Evolutionary conservation across 2,797 vertebrate species (phyloP).

Genomic region (Zenarchopterus dispar): DNA sequence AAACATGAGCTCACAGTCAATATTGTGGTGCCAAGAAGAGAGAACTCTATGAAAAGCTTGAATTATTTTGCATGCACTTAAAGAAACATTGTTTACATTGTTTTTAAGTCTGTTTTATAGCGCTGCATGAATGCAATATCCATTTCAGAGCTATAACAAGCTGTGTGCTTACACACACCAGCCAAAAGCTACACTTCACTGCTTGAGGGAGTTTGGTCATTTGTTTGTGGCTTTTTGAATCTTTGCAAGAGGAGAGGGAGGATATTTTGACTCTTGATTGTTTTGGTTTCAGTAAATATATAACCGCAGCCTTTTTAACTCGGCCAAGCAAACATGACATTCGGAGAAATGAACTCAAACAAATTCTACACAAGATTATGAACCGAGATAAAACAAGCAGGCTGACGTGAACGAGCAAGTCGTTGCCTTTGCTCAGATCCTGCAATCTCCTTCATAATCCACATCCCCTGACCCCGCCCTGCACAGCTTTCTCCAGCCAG

Average conservation of each 20-base stretch:
- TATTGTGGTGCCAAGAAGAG: conserved; percentile 26
- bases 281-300: conserved; percentile 42
- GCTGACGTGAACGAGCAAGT: conserved; percentile 30
- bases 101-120: conserved; percentile 43
- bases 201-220: conserved; percentile 25
- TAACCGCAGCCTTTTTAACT: conserved; percentile 19
- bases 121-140: conserved; percentile 21
- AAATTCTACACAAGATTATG: conserved; percentile 23
- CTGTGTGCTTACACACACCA: conserved; percentile 17
- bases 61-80: conserved; percentile 30
- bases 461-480: conserved; percentile 73
- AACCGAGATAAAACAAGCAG: conserved; percentile 41
- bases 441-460: conserved; percentile 71
- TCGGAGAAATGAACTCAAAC: conserved; percentile 24
- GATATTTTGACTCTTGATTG: conserved; percentile 45
- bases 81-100: conserved; percentile 39
- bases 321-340: conserved; percentile 23
- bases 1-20: conserved; percentile 48
- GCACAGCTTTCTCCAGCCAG: conserved; percentile 66
- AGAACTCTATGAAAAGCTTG: conserved; percentile 33
- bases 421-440: conserved; percentile 31
- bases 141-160: conserved; percentile 25
- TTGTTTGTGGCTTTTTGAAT: conserved; percentile 43
- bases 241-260: conserved; percentile 9
- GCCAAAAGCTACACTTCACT: conserved; percentile 44